Evolutionary conservation across 1,140 invertebrate species (phyloP).

Genomic region (Bombus affinis): DNA sequence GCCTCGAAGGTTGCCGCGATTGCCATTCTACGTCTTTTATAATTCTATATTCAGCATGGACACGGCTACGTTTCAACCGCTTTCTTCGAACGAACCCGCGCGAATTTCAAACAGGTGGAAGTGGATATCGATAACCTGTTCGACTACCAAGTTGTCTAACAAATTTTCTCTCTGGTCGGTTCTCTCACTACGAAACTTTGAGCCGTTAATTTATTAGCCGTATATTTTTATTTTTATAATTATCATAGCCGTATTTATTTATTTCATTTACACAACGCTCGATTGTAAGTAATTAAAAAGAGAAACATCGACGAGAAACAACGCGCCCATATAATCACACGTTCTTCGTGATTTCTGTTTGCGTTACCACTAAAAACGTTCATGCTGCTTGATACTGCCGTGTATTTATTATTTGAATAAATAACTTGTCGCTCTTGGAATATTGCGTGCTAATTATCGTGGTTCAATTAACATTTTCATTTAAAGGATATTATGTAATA

Average conservation of each 20-base stretch:
- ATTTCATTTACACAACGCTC: background rate
- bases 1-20: conserved; percentile 19
- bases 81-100: background rate
- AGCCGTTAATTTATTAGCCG: too few relatives aligned
- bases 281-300: background rate
- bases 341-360: background rate
- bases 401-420: background rate
- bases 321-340: background rate
- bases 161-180: background rate
- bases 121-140: background rate
- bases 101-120: conserved; percentile 12
- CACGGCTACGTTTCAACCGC: background rate
- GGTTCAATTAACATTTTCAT: too few relatives aligned
- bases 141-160: background rate
- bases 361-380: background rate
- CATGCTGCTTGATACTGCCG: background rate
- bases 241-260: too few relatives aligned
- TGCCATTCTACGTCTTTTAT: conserved; percentile 16
- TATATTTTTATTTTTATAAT: too few relatives aligned
- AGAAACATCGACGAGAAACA: background rate
- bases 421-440: background rate
- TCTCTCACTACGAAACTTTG: too few relatives aligned
- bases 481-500: background rate
- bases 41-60: conserved; percentile 12
- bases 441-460: background rate